These are phyloP conservation scores for Tragopan temminckii DNA, from an alignment of 2,797 vertebrate species.

Conservation along the genomic window DNA sequence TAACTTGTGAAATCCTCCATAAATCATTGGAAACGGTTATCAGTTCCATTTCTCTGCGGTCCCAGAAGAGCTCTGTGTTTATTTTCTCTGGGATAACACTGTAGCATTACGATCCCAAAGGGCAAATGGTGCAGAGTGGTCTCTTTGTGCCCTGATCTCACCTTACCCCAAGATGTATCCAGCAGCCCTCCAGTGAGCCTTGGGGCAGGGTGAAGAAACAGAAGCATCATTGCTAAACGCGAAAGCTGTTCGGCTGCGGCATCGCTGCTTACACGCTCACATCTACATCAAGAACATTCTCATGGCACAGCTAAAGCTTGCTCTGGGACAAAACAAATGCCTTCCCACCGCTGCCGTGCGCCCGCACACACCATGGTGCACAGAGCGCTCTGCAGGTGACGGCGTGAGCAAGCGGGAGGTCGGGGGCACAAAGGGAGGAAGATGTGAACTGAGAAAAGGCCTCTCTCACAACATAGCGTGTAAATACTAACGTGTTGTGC, in stretches of 20 bases:
- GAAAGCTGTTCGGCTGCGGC: background rate
- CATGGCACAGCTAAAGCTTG: background rate
- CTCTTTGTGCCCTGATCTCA: background rate
- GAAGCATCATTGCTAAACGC: background rate
- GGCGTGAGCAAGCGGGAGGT: background rate
- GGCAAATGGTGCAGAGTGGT: background rate
- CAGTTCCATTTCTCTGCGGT: background rate
- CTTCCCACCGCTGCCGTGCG: background rate
- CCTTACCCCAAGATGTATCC: background rate
- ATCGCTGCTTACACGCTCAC: background rate
- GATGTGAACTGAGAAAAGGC: background rate
- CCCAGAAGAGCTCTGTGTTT: background rate
- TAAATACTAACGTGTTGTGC: conserved; percentile 9
- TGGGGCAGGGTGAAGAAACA: background rate
- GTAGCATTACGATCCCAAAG: background rate
- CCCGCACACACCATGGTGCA: too few relatives aligned
- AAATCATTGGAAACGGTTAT: background rate
- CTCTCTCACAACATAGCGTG: background rate
- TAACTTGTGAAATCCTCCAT: background rate
- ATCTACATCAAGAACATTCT: background rate
- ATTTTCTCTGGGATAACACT: background rate
- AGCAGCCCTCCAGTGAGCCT: background rate
- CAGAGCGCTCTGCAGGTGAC: background rate
- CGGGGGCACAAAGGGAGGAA: background rate
- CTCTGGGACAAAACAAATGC: background rate